These are phyloP conservation scores for Grus americana DNA, from an alignment of 2,113 vertebrate genomes.

Conservation along the genomic window DNA sequence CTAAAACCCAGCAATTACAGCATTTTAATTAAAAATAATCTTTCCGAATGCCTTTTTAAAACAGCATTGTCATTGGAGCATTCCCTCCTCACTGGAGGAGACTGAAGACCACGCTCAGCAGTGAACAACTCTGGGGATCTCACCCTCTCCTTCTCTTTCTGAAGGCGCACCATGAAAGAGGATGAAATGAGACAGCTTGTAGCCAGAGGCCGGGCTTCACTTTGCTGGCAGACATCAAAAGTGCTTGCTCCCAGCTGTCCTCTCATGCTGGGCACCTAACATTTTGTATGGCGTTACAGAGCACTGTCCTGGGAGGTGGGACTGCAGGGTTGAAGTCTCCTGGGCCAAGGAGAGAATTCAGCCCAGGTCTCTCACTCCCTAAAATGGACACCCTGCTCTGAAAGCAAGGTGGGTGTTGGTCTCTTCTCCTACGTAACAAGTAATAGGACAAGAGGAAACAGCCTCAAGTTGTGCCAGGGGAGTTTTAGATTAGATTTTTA, in stretches of 20 bases:
- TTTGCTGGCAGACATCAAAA: neutral
- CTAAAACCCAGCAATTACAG: neutral
- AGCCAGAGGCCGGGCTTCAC: neutral
- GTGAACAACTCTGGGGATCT: neutral
- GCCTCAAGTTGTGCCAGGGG: too few relatives aligned
- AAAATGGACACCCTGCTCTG: neutral
- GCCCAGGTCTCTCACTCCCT: neutral
- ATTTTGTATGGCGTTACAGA: neutral
- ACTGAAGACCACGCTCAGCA: neutral
- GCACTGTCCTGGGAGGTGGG: neutral
- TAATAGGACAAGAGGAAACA: too few relatives aligned
- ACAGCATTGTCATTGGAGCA: neutral
- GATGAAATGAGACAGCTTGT: neutral
- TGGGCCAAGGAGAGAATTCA: neutral
- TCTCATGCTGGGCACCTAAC: neutral
- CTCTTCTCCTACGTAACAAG: too few relatives aligned
- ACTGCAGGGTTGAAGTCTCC: neutral
- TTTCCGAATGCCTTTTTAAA: neutral
- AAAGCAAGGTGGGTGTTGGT: neutral
- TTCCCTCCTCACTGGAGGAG: neutral
- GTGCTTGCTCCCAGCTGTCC: neutral
- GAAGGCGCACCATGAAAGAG: neutral
- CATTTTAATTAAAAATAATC: neutral
- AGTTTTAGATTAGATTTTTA: too few relatives aligned
- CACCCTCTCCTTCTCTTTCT: neutral